These are phyloP conservation scores for Sporophila hypoxantha DNA, from an alignment of 2,113 vertebrate species.

Conservation along the genomic window DNA sequence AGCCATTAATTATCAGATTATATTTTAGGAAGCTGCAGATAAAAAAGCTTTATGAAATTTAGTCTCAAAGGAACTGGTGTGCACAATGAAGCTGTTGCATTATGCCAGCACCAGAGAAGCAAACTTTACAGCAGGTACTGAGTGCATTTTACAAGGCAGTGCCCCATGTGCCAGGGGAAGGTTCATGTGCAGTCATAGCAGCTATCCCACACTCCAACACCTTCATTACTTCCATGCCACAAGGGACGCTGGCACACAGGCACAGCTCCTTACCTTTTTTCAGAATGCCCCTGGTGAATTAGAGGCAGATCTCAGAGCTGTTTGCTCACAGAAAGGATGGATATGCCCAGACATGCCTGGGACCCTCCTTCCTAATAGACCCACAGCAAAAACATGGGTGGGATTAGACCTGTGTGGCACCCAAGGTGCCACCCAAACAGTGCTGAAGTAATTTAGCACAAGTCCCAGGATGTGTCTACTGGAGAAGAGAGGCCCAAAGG, in stretches of 20 bases:
- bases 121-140: background rate
- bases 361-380: background rate
- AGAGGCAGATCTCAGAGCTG: background rate
- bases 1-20: conserved; percentile 69
- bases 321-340: background rate
- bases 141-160: background rate
- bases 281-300: background rate
- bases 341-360: background rate
- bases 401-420: background rate
- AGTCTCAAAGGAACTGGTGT: background rate
- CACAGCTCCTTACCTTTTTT: background rate
- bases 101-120: background rate
- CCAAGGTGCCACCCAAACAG: background rate
- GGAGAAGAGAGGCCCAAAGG: background rate
- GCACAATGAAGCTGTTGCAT: background rate
- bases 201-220: background rate
- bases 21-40: conserved; percentile 48
- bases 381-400: background rate
- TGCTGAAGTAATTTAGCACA: background rate
- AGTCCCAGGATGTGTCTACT: background rate
- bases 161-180: background rate
- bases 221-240: background rate
- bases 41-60: conserved; percentile 39
- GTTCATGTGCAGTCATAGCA: accelerated
- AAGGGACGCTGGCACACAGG: background rate